Conservation (phyloP, 2,113 vertebrate genomes). For the Oxygymnocypris stewartii region DNA sequence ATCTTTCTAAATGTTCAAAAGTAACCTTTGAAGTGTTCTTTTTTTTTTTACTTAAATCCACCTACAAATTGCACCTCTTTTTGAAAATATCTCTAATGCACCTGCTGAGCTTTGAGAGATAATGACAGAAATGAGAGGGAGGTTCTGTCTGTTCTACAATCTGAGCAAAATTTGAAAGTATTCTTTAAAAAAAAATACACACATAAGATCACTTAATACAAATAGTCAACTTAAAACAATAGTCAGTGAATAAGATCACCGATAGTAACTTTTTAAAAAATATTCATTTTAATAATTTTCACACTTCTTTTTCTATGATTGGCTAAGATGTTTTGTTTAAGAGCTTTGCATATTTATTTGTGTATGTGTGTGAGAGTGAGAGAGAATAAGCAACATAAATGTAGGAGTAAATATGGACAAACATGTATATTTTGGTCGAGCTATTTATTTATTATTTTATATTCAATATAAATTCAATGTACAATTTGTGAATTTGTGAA, state of each 20-base stretch:
- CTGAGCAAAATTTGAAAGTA: neutral
- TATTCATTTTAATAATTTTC: neutral
- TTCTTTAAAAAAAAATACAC: neutral
- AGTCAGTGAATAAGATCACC: neutral
- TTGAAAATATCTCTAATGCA: neutral
- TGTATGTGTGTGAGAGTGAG: neutral
- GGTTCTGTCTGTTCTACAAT: neutral
- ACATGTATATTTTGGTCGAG: neutral
- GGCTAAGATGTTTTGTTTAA: conserved; percentile 37
- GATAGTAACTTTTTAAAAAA: neutral
- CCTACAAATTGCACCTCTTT: neutral
- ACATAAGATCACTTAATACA: neutral
- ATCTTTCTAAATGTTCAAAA: too few relatives aligned
- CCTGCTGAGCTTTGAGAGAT: neutral
- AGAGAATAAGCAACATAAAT: neutral
- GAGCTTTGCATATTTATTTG: conserved; percentile 32
- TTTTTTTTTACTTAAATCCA: neutral
- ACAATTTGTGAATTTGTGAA: neutral
- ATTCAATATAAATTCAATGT: neutral
- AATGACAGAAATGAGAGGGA: neutral
- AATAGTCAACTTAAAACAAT: neutral
- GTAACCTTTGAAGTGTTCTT: too few relatives aligned
- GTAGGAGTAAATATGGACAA: neutral
- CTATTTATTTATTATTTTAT: neutral
- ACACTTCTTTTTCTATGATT: neutral